phyloP scores from a whole-genome alignment of 2,888 invertebrate species.

The Cerceris ruficornis region DNA sequence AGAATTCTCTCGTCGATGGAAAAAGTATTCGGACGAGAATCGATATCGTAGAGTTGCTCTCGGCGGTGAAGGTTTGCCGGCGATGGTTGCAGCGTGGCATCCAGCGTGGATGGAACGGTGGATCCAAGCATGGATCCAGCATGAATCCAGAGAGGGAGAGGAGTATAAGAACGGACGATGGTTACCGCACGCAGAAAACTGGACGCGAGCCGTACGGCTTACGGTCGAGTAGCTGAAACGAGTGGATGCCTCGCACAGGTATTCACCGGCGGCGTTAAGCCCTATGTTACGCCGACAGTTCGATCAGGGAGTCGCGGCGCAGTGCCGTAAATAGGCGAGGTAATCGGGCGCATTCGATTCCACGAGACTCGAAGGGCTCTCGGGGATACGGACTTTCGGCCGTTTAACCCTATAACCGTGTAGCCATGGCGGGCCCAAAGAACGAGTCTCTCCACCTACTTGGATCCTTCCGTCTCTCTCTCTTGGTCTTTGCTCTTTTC shows the following conservation, averaged over 20 bases:
- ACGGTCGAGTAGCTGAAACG: constrained; percentile 39
- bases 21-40: constrained; percentile 16
- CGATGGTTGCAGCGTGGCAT: too few species aligned
- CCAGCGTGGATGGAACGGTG: too few species aligned
- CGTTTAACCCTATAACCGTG: constrained; percentile 64
- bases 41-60: constrained; percentile 29
- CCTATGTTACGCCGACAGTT: constrained; percentile 49
- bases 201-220: constrained; percentile 29
- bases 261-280: constrained; percentile 52
- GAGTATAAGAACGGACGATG: constrained; percentile 27
- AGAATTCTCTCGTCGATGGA: background rate
- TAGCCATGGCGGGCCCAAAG: constrained; percentile 53
- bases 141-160: background rate
- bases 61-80: background rate
- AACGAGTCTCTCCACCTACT: constrained; percentile 54
- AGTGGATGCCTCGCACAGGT: constrained; percentile 48
- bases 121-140: too few species aligned
- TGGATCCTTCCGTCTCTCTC: constrained; percentile 41
- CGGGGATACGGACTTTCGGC: constrained; percentile 52
- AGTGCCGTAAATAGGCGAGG: constrained; percentile 59
- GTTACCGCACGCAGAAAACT: constrained; percentile 36
- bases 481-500: constrained; percentile 2
- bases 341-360: constrained; percentile 66
- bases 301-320: constrained; percentile 47
- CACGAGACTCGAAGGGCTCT: constrained; percentile 28